Evolutionary conservation across 2,113 vertebrate genomes (phyloP).

Genomic region (Puntigrus tetrazona): DNA sequence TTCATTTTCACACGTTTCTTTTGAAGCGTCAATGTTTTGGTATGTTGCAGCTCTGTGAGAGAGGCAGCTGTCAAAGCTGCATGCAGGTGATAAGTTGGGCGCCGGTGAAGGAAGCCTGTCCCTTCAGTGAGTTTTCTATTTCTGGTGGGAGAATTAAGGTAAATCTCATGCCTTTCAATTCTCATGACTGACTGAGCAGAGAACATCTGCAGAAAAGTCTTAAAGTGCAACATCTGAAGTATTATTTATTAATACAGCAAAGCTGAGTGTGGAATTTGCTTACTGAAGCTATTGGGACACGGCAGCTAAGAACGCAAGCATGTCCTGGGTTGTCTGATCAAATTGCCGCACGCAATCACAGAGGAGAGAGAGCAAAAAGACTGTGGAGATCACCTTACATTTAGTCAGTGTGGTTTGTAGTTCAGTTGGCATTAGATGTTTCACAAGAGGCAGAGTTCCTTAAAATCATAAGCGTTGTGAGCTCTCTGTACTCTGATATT

Average conservation of each 20-base stretch:
- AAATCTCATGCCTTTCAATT: constrained; percentile 46
- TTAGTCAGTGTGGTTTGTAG: constrained; percentile 45
- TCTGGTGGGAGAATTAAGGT: constrained; percentile 43
- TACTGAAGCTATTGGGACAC: constrained; percentile 50
- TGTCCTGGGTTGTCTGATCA: constrained; percentile 48
- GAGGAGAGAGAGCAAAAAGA: constrained; percentile 45
- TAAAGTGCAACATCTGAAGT: constrained; percentile 54
- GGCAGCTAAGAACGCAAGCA: constrained; percentile 8
- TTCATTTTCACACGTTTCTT: background rate
- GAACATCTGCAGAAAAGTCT: constrained; percentile 9
- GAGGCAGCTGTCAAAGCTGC: constrained; percentile 62
- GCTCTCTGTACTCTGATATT: background rate
- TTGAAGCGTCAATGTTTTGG: constrained; percentile 41
- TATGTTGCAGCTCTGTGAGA: constrained; percentile 50
- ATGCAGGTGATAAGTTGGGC: constrained; percentile 63
- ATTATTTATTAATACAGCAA: constrained; percentile 65
- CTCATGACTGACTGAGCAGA: constrained; percentile 36
- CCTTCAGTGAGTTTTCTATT: constrained; percentile 40
- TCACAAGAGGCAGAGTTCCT: background rate
- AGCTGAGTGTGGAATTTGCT: constrained; percentile 51
- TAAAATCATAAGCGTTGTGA: background rate
- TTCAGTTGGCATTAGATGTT: background rate
- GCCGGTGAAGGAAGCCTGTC: constrained; percentile 41
- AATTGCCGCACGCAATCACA: constrained; percentile 48
- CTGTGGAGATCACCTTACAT: constrained; percentile 56